Evolutionary conservation across 2,113 vertebrate species (phyloP).

Genomic region (Myanophis thanlyinensis): DNA sequence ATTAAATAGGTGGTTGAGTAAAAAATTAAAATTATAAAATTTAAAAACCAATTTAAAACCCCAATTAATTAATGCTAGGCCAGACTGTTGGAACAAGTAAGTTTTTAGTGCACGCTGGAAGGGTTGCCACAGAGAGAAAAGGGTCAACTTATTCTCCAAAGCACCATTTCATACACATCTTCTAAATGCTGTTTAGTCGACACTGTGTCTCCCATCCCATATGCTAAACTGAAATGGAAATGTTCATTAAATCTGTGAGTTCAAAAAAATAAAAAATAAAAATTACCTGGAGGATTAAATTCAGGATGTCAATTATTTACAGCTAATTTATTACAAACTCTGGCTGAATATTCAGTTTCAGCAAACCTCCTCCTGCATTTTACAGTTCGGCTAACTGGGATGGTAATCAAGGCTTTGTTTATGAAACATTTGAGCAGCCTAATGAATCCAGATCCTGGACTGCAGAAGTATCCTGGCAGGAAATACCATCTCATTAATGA

Average conservation of each 20-base stretch:
- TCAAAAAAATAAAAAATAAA: background rate
- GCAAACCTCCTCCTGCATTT: background rate
- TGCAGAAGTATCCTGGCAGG: background rate
- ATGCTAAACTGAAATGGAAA: background rate
- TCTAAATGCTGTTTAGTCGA: background rate
- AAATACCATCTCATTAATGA: background rate
- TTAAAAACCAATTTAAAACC: too few relatives aligned
- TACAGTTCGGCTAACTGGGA: background rate
- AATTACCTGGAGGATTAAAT: background rate
- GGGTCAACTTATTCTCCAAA: too few relatives aligned
- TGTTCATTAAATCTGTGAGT: background rate
- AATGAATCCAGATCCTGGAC: background rate
- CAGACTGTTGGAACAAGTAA: too few relatives aligned
- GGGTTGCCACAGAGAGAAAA: too few relatives aligned
- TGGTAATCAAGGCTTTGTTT: slow-evolving; percentile 3
- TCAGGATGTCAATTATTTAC: background rate
- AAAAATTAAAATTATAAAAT: too few relatives aligned
- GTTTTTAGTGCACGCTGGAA: too few relatives aligned
- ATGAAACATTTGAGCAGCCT: background rate
- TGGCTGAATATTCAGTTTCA: background rate
- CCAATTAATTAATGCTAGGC: too few relatives aligned
- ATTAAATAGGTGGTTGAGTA: too few relatives aligned
- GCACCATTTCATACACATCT: background rate
- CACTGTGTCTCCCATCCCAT: background rate
- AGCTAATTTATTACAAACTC: background rate